Conservation (phyloP, 1,140 invertebrate genomes). For the Zaprionus capensis region DNA sequence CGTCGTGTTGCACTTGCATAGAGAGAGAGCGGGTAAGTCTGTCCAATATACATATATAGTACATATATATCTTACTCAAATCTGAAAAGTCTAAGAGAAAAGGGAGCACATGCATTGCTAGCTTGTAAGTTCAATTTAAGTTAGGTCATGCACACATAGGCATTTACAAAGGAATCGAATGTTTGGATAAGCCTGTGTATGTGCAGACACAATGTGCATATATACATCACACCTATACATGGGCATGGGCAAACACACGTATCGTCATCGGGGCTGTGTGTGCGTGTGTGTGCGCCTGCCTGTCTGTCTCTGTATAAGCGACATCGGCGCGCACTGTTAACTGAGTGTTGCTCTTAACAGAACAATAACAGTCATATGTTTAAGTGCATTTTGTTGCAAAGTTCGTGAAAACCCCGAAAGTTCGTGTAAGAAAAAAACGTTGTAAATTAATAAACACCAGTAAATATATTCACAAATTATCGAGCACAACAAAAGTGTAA, state of each 20-base stretch:
- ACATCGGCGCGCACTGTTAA: slow-evolving; percentile 38
- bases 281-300: slow-evolving; percentile 39
- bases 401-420: background rate
- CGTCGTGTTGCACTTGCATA: slow-evolving; percentile 51
- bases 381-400: slow-evolving; percentile 31
- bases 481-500: background rate
- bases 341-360: slow-evolving; percentile 46
- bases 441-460: background rate
- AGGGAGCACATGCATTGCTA: background rate
- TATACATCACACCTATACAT: slow-evolving; percentile 1
- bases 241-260: background rate
- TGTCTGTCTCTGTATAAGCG: slow-evolving; percentile 20
- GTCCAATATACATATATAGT: slow-evolving; percentile 6
- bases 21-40: slow-evolving; percentile 60
- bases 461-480: background rate
- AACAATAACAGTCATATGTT: slow-evolving; percentile 40
- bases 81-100: background rate
- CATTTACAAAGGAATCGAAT: slow-evolving; percentile 32
- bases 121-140: slow-evolving; percentile 38
- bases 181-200: slow-evolving; percentile 1
- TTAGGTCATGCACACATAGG: slow-evolving; percentile 21
- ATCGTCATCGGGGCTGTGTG: background rate
- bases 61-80: background rate
- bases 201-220: slow-evolving; percentile 1
- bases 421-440: background rate